Base-by-base conservation (phyloP, 2,113 vertebrate species). In the Myiopsitta monachus region DNA sequence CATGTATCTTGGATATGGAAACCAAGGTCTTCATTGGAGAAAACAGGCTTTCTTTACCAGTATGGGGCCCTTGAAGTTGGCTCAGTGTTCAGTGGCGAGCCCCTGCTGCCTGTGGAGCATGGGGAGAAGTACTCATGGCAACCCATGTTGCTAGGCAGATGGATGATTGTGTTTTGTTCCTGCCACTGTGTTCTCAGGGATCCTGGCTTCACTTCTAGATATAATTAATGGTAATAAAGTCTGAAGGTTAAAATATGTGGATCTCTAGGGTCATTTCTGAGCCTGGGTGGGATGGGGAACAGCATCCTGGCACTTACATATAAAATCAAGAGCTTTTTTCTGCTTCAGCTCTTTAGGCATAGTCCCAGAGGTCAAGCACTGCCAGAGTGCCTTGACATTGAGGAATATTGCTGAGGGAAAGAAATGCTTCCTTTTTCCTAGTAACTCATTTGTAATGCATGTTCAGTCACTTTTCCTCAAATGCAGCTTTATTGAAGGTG, bases 111-210 rank as follows among this genome's bases (percentile, higher is more conserved):
- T 89, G 84, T 70, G 81, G 83, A 96, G 67, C 77, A 94, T 0
- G 0, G 59, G 70, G 77, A 91, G 77, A 91, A 91, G 74, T 94
- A 69, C 41, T 96, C 96, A 87, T 94, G 95, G 94, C 94, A 97
- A 96, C 94, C 67, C 12, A 36, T 85, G 96, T 96, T 97, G 96
- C 96, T 96, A 96, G 94, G 96, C 96, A 97, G 96, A 97, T 96
- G 95, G 95, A 85, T 91, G 82, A 94, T 38, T 92, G 94, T 95
- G 87, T 94, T 97, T 96, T 95, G 92, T 96, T 96, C 88, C 44
- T 91, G 77, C 62, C 61, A 84, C 88, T 0, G n/a, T 95, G 88
- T 96, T 96, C 95, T 95, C 33, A 1, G 84, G 88, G 87, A 92
- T 94, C 77, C 90, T 96, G 96, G 83, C 92, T 96, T 94, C 63